Conservation (phyloP, 2,113 vertebrate genomes). For the Paracanthobrama guichenoti region DNA sequence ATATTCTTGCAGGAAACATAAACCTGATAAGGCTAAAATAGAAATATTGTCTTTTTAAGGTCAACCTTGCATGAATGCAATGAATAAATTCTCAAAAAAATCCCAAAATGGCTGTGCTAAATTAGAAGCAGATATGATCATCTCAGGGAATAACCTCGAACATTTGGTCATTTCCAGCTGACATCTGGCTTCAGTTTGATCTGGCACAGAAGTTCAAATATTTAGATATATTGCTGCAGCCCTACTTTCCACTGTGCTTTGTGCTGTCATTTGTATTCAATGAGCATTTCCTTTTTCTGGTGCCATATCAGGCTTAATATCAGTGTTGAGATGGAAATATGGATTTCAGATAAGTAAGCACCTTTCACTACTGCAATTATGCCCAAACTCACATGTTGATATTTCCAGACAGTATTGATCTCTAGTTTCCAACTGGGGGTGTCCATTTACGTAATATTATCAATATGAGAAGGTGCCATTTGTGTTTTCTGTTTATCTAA, state of each 20-base stretch:
- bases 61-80: neutral
- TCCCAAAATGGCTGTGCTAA: neutral
- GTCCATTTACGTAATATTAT: constrained; percentile 46
- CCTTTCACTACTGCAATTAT: constrained; percentile 46
- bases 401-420: constrained; percentile 60
- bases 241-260: constrained; percentile 9
- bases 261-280: constrained; percentile 42
- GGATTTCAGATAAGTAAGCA: constrained; percentile 54
- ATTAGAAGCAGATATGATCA: neutral
- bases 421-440: constrained; percentile 37
- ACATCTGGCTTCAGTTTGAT: constrained; percentile 39
- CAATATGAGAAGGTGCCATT: constrained; percentile 30
- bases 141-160: neutral
- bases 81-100: neutral
- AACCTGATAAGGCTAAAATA: no score
- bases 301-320: constrained; percentile 44
- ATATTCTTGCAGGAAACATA: neutral
- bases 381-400: constrained; percentile 51
- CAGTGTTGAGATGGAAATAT: constrained; percentile 51
- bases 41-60: neutral
- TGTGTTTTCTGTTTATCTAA: constrained; percentile 55
- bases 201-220: constrained; percentile 40
- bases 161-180: constrained; percentile 1
- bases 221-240: constrained; percentile 26
- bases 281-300: constrained; percentile 48